Percentiles rank a stretch among this genome's conserved stretches.
These are phyloP conservation scores for Synanthedon myopaeformis DNA, from an alignment of 2,888 invertebrate species.

Conservation along the genomic window DNA sequence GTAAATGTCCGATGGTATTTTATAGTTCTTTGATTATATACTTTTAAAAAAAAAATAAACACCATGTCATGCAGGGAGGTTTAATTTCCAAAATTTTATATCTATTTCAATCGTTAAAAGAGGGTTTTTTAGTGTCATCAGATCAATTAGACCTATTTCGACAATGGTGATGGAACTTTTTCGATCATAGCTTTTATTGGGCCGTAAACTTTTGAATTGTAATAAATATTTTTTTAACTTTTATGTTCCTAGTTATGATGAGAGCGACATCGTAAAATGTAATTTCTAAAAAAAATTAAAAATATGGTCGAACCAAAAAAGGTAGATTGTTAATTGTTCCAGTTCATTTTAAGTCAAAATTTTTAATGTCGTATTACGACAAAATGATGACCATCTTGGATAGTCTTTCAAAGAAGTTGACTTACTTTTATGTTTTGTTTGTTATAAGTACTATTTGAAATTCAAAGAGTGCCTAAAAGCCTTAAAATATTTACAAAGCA, in stretches of 20 bases:
- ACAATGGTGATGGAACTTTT: slow-evolving; percentile 34
- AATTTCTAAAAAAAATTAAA: slow-evolving; percentile 23
- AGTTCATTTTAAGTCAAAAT: background rate
- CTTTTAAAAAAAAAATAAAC: slow-evolving; percentile 33
- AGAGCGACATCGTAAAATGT: slow-evolving; percentile 26
- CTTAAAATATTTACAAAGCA: too few species aligned
- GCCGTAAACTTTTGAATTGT: slow-evolving; percentile 38
- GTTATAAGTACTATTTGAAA: too few species aligned
- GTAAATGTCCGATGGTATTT: slow-evolving; percentile 61
- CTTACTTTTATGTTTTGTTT: too few species aligned
- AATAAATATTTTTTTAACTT: slow-evolving; percentile 36
- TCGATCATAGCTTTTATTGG: slow-evolving; percentile 37
- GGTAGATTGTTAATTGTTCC: background rate
- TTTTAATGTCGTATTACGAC: background rate
- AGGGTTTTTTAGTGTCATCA: slow-evolving; percentile 24
- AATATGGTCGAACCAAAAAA: slow-evolving; percentile 3
- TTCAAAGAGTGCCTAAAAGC: too few species aligned
- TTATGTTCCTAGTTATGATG: slow-evolving; percentile 20
- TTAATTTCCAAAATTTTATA: slow-evolving; percentile 29
- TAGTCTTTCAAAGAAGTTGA: too few species aligned
- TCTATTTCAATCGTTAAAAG: slow-evolving; percentile 41
- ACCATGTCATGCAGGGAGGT: slow-evolving; percentile 28
- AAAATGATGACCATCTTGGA: too few species aligned
- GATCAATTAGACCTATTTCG: slow-evolving; percentile 46
- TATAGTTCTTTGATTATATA: slow-evolving; percentile 45